Base-by-base conservation (phyloP, 2,797 vertebrate species). In the Micropoecilia bifurca region DNA sequence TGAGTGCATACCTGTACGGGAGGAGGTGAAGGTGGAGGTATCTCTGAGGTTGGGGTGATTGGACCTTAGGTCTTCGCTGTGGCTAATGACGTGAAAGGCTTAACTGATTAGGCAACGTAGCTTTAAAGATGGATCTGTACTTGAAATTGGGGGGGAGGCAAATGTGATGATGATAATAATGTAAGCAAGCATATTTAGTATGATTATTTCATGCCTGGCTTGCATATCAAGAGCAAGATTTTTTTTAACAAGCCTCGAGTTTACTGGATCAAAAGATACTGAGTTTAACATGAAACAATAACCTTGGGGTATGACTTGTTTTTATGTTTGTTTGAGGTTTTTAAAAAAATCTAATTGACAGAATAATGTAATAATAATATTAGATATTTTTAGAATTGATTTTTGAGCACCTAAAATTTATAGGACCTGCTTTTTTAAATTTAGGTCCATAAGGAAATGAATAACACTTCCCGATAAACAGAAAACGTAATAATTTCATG, bases 1-100 rank as follows among this genome's bases (percentile, higher is more conserved):
- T 95, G 90, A 93, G 94, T 95, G 93, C 95, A 95, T 95, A 93
- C 94, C 94, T 95, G 84, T 80, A 90, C 88, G 87, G 88, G 86
- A 87, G 91, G 88, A 83, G 33, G 25, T 53, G 78, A 25, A 69
- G 30, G 57, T n/a, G 73, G 68, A 68, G 59, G 76, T 4, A 72
- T 28, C 78, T 81, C 78, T 46, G 85, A 85, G 82, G 81, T 69
- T 73, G 82, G 72, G 85, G 75, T 81, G 85, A 84, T 41, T 78
- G 85, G 77, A 85, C 59, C 79, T 61, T 83, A 84, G 80, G 59
- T 89, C 55, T 68, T 84, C 74, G 18, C 73, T 30, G 59, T 47
- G 74, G 80, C 69, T 66, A 85, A 88, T 74, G 79, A 83, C 82
- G 77, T 80, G 85, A 83, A 76, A 30, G 66, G 78, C 81, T 85